These are phyloP conservation scores for Talpa occidentalis DNA, from an alignment of 2,113 vertebrate species.

Conservation along the genomic window DNA sequence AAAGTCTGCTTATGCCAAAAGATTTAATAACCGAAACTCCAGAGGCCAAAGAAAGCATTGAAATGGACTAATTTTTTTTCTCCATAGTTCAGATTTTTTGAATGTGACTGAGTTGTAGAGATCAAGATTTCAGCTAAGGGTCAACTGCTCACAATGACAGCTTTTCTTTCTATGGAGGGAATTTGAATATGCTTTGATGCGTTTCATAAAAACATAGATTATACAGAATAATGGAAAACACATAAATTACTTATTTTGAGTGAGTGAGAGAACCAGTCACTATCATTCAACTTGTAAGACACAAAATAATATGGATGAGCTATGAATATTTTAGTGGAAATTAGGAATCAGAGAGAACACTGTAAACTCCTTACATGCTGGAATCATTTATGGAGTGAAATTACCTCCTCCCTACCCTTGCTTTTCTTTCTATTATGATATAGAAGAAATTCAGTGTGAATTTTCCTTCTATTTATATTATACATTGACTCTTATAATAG, in stretches of 20 bases:
- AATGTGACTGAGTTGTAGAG: not conserved
- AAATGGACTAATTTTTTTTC: not conserved
- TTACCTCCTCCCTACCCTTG: too few relatives aligned
- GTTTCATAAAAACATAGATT: not conserved
- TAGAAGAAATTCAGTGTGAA: too few relatives aligned
- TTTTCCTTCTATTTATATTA: too few relatives aligned
- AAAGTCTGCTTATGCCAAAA: not conserved
- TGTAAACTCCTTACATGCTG: not conserved
- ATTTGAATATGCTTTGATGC: not conserved
- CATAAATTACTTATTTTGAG: not conserved
- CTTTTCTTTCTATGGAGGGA: not conserved
- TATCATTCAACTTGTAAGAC: too few relatives aligned
- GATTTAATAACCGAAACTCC: not conserved
- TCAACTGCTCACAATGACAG: not conserved
- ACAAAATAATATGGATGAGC: too few relatives aligned
- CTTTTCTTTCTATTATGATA: too few relatives aligned
- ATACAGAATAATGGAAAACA: not conserved
- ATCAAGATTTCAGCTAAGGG: too few relatives aligned
- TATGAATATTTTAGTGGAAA: not conserved
- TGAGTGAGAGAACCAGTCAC: too few relatives aligned
- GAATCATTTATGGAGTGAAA: not conserved
- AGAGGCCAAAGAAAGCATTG: not conserved
- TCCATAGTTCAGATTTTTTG: not conserved
- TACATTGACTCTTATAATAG: too few relatives aligned
- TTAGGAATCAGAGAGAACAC: not conserved